Evolutionary conservation across 2,888 invertebrate species (phyloP), one percentile per base, ranked within the genome.

Genomic region (Cataglyphis cursor): DNA sequence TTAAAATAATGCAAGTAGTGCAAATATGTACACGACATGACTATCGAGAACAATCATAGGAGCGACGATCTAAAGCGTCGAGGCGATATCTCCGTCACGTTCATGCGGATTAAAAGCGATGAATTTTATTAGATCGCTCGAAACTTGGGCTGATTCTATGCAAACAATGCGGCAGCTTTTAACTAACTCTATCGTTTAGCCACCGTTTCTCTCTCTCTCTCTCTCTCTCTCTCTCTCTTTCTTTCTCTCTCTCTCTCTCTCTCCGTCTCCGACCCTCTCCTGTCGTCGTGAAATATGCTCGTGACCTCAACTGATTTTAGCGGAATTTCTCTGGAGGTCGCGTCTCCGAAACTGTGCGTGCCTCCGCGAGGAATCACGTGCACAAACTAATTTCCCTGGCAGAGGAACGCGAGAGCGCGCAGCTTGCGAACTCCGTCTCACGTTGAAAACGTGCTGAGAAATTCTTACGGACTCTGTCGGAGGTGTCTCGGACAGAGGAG

Each of bases 321-420:
- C 31, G 24, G 64, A 24, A 54, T 59, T 54, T 51, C 24, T 24
- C 51, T 35, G 4, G 35, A 51, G 9, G 35, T 74, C 54, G 74
- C 61, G n/a, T 41, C 61, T n/a, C 21, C 51, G 48, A 28, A 65
- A 64, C 65, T 81, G 90, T 92, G 93, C 92, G 90, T 92, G 91
- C 90, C 90, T 88, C 82, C 85, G 64, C 82, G 85, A 87, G 85
- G 88, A 91, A 93, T 93, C 92, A 93, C 92, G 92, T 90, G 91
- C 92, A 85, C 87, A 78, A 89, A 89, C 92, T 93, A 91, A 93
- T 93, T 92, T 92, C 91, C 90, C 85, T 73, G 86, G 84, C 85
- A 86, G 90, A 51, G 51, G n/a, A 90, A 70, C 88, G 91, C 90
- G 72, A 61, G 65, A 83, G 35, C 44, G 57, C 70, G 35, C 83